These are phyloP conservation scores for Dendrocopos noguchii DNA, from an alignment of 2,113 vertebrate species.

Conservation along the genomic window DNA sequence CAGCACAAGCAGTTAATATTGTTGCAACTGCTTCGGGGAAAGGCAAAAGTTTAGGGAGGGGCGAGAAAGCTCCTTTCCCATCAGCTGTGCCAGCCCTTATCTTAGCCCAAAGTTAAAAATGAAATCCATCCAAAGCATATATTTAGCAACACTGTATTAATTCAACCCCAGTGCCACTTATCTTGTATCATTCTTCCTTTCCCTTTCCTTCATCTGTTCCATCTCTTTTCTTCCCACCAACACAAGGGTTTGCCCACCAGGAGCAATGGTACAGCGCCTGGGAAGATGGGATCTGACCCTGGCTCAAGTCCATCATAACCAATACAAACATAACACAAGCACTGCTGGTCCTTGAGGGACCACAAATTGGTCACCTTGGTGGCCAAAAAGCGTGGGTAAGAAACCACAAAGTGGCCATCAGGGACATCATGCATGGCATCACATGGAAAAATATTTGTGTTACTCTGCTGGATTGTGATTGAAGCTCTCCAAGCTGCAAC, in stretches of 20 bases:
- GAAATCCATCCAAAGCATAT: neutral
- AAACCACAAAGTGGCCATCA: neutral
- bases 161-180: neutral
- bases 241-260: neutral
- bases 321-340: neutral
- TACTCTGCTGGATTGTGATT: neutral
- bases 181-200: neutral
- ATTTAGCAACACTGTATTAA: neutral
- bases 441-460: neutral
- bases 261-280: neutral
- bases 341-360: neutral
- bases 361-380: neutral
- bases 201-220: neutral
- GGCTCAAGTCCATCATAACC: neutral
- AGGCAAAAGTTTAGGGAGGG: neutral
- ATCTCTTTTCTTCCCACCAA: neutral
- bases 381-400: neutral
- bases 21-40: neutral
- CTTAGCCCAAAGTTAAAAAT: slow-evolving; percentile 1
- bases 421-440: neutral
- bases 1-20: neutral
- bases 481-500: neutral
- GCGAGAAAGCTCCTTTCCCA: neutral
- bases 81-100: neutral
- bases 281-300: neutral